Percentiles rank a stretch among this genome's conserved stretches.
Conservation (phyloP, 37 sponge, comb jelly and placozoan species). For the Tethya wilhelma region DNA sequence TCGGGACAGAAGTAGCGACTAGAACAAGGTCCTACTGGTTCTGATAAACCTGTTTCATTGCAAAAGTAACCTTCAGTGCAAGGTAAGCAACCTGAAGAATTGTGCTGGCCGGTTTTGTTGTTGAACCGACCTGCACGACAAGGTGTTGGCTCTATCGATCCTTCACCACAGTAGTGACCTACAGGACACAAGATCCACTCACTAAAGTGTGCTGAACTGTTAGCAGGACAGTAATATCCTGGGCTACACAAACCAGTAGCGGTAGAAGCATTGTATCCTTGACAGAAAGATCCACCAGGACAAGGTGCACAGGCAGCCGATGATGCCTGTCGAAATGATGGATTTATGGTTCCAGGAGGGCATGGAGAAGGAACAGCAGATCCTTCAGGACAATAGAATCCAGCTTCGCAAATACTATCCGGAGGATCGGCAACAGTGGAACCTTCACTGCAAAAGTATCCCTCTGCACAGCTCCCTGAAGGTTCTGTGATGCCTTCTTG, state of each 20-base stretch:
- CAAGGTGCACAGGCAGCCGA: neutral
- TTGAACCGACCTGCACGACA: conserved; percentile 7
- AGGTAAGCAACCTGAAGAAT: neutral
- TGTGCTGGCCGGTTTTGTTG: neutral
- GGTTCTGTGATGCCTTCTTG: neutral
- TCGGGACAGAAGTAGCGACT: neutral
- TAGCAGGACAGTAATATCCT: neutral
- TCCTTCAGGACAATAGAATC: neutral
- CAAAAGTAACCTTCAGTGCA: neutral
- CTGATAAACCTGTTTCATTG: neutral
- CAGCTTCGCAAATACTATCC: neutral
- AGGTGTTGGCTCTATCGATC: neutral
- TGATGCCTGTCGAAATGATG: neutral
- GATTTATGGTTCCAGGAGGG: conserved; percentile 1
- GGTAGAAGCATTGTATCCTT: neutral
- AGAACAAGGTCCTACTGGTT: neutral
- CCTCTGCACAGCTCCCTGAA: neutral
- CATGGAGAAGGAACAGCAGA: neutral
- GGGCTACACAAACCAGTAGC: conserved; percentile 1
- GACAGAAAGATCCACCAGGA: conserved; percentile 6
- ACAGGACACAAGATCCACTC: neutral
- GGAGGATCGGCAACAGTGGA: neutral
- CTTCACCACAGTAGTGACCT: neutral
- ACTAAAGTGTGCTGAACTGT: no score
- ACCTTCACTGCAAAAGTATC: neutral